A percentile compares a stretch with the other conserved stretches of the same genome.
phyloP scores from a whole-genome alignment of 2,113 vertebrate species.

The Corvus cornix region DNA sequence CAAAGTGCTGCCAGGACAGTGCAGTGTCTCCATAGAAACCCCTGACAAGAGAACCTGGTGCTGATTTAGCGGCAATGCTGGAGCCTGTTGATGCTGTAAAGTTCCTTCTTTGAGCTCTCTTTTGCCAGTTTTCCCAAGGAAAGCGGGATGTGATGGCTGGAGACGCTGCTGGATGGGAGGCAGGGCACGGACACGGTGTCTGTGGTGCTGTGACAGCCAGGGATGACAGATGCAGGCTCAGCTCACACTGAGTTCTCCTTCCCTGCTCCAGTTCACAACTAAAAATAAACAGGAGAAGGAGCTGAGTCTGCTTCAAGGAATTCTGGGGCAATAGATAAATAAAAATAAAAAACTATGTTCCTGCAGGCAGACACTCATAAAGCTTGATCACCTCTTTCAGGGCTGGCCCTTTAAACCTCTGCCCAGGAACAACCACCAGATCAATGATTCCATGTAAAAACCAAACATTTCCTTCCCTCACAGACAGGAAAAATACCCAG shows the following conservation, averaged over 20 bases:
- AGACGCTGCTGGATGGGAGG: fast-evolving
- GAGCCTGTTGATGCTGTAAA: neutral
- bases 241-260: neutral
- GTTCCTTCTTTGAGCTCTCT: fast-evolving
- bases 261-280: neutral
- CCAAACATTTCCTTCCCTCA: neutral
- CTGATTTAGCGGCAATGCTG: neutral
- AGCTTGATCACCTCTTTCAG: neutral
- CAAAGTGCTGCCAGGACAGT: slow-evolving; percentile 50
- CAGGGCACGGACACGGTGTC: fast-evolving
- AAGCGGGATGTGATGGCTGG: fast-evolving
- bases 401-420: neutral
- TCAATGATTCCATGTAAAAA: neutral
- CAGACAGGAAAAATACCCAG: neutral
- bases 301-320: neutral
- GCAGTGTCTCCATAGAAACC: slow-evolving; percentile 55
- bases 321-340: neutral
- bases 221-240: neutral
- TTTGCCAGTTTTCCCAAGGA: fast-evolving
- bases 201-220: neutral
- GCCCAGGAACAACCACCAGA: neutral
- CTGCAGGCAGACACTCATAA: neutral
- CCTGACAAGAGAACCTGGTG: neutral
- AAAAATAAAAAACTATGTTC: fast-evolving
- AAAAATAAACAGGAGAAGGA: slow-evolving; percentile 33